Evolutionary conservation across 2,888 invertebrate genomes (phyloP).

Genomic region (Mesochorus sp.): DNA sequence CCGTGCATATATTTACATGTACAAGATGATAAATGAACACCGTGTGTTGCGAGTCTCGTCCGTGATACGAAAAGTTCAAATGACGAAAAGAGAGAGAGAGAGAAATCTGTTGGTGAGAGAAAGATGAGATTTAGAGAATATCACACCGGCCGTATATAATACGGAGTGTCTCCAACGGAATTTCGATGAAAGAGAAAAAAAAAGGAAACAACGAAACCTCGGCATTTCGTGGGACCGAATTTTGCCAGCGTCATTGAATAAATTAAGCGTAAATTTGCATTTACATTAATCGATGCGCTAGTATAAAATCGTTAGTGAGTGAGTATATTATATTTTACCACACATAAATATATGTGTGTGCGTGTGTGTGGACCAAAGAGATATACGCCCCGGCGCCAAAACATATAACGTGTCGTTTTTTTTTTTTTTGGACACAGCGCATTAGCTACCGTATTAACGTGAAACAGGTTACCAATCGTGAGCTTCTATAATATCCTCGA

Average conservation of each 20-base stretch:
- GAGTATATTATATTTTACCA: background rate
- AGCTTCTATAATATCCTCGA: background rate
- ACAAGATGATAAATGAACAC: constrained; percentile 39
- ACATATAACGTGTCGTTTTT: background rate
- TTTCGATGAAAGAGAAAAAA: constrained; percentile 22
- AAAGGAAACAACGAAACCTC: constrained; percentile 37
- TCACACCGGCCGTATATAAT: background rate
- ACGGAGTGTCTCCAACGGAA: constrained; percentile 12
- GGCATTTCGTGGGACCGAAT: constrained; percentile 30
- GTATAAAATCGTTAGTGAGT: constrained; percentile 8
- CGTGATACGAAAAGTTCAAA: constrained; percentile 6
- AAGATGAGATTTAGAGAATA: constrained; percentile 27
- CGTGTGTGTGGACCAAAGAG: background rate
- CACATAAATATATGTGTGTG: background rate
- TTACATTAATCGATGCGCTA: constrained; percentile 35
- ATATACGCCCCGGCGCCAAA: constrained; percentile 51
- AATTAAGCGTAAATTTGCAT: constrained; percentile 53
- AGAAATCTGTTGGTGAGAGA: constrained; percentile 7
- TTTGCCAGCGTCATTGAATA: constrained; percentile 51
- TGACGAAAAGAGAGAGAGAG: background rate
- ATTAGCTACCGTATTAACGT: constrained; percentile 60
- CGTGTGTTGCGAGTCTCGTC: constrained; percentile 4
- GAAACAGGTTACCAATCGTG: constrained; percentile 59
- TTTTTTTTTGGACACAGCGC: constrained; percentile 17
- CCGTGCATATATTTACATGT: background rate